Evolutionary conservation across 2,113 vertebrate genomes (phyloP).

Genomic region (Hemicordylus capensis): DNA sequence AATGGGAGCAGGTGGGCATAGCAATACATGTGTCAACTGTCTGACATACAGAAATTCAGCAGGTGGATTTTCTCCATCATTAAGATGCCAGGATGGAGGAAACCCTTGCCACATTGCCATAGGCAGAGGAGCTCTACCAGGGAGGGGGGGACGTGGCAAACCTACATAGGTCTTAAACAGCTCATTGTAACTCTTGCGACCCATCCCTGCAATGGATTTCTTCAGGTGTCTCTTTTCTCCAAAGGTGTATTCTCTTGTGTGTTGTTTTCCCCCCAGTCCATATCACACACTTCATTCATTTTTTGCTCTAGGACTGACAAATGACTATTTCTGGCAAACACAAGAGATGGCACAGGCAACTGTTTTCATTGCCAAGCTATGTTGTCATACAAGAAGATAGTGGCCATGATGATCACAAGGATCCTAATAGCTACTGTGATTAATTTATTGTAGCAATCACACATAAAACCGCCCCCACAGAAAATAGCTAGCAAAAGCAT

Average conservation of each 20-base stretch:
- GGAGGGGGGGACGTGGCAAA: neutral
- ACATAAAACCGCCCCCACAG: constrained; percentile 48
- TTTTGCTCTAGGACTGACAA: constrained; percentile 26
- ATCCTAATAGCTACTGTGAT: constrained; percentile 30
- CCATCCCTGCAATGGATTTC: neutral
- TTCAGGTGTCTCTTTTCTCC: constrained; percentile 57
- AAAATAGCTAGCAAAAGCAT: constrained; percentile 55
- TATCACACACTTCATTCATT: constrained; percentile 1
- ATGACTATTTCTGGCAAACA: constrained; percentile 51
- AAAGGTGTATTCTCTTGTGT: constrained; percentile 44
- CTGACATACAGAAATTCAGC: neutral
- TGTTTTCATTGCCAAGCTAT: constrained; percentile 46
- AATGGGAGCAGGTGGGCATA: too few relatives aligned
- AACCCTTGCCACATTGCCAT: too few relatives aligned
- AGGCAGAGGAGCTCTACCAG: neutral
- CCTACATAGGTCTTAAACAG: neutral
- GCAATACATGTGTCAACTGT: too few relatives aligned
- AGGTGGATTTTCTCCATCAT: neutral
- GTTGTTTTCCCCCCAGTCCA: constrained; percentile 30
- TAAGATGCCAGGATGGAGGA: neutral
- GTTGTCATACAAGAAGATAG: constrained; percentile 49
- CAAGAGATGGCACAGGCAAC: constrained; percentile 41
- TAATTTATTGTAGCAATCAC: constrained; percentile 52
- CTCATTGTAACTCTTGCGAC: constrained; percentile 10
- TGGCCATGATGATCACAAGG: constrained; percentile 18